Base-by-base conservation (phyloP, 2,113 vertebrate species). In the Sakesphorus luctuosus region DNA sequence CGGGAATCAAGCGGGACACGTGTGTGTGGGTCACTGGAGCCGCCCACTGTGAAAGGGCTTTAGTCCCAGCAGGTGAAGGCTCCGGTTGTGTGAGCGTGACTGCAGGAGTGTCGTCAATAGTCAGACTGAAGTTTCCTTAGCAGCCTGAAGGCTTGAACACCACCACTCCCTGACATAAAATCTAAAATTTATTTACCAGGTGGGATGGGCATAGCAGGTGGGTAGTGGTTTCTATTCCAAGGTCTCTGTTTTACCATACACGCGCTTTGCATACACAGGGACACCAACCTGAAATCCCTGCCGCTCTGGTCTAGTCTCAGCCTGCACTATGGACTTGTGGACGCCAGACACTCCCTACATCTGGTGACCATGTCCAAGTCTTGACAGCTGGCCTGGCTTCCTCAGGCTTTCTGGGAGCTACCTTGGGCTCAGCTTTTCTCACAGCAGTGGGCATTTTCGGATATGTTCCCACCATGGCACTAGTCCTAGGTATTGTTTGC, bases 361-460 rank as follows among this genome's bases (percentile, higher is more conserved):
- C 31, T 40, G 53, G 21, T 68, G 53, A 36, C 36, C 3, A 0
- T 23, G 28, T 26, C 43, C 44, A 58, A 77, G 26, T 43, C 43
- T 84, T 76, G n/a, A 55, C 40, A 56, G 9, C 11, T 28, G 23
- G 9, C n/a, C 28, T 35, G 18, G 12, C 18, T 49, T 44, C 18
- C 35, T 59, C 15, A 59, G 6, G 24, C 16, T 62, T 62, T 25
- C 35, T 38, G 16, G 59, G 59, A 61, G 18, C 16, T 26, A 58
- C 40, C 21, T 38, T 83, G 15, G 52, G 11, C 16, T 82, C n/a
- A 89, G n/a, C 23, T 75, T 78, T 82, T n/a, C 82, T 40, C 50
- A 38, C n/a, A 83, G 25, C 0, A 0, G 9, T 46, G 25, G 24
- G 9, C 7, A 65, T 43, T 46, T 35, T 29, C 3, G 2, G 24